A percentile compares a stretch with the other conserved stretches of the same genome.
phyloP scores from a whole-genome alignment of 64 coral and sea anemone genomes.

The Actinia equina region DNA sequence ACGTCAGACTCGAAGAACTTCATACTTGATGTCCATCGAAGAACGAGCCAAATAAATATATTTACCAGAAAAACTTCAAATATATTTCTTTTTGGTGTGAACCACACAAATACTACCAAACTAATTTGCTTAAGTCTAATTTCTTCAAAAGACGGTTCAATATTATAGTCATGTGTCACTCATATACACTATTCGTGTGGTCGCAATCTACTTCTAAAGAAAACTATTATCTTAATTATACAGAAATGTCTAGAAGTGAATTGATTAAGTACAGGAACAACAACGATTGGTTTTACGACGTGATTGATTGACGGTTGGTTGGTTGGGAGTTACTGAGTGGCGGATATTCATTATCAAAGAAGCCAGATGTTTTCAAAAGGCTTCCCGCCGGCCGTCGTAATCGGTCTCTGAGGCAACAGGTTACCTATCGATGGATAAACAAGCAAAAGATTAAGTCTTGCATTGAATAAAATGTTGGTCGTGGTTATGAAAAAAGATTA shows the following conservation, averaged over 20 bases:
- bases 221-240: conserved; percentile 17
- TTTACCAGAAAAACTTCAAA: background rate
- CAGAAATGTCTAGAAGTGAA: conserved; percentile 4
- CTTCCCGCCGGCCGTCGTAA: background rate
- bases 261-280: background rate
- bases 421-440: background rate
- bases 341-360: background rate
- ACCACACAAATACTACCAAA: background rate
- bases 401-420: conserved; percentile 12
- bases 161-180: background rate
- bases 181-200: background rate
- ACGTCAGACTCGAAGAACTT: background rate
- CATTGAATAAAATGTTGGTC: background rate
- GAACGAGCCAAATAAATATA: background rate
- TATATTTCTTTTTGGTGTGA: background rate
- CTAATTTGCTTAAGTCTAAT: background rate
- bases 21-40: background rate
- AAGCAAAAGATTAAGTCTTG: background rate
- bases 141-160: background rate
- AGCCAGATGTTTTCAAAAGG: background rate
- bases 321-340: background rate
- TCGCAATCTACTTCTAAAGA: background rate
- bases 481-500: background rate
- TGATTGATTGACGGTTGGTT: background rate
- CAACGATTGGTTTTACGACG: background rate